A percentile compares a stretch with the other conserved stretches of the same genome.
These are phyloP conservation scores for Pachymerium ferrugineum DNA, from an alignment of 2,888 invertebrate genomes.

Conservation along the genomic window DNA sequence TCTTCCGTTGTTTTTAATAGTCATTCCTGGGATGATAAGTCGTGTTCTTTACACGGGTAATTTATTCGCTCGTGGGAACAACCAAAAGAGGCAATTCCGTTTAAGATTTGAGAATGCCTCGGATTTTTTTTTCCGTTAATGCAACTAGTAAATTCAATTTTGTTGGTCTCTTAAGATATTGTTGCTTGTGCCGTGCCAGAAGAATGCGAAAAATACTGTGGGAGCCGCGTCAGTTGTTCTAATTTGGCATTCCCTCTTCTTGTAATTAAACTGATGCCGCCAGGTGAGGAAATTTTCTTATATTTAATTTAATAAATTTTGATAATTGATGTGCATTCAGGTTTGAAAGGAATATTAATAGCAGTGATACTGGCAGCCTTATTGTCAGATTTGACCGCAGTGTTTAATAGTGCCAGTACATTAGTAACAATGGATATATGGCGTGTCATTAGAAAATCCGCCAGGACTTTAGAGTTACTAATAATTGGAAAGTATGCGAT, in stretches of 20 bases:
- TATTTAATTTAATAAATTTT: too few species aligned
- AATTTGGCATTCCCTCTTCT: slow-evolving; percentile 54
- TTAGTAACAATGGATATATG: slow-evolving; percentile 56
- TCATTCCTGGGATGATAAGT: slow-evolving; percentile 55
- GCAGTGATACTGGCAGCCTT: slow-evolving; percentile 55
- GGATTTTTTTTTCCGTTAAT: too few species aligned
- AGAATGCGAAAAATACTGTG: slow-evolving; percentile 49
- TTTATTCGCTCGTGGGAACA: too few species aligned
- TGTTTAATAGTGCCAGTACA: slow-evolving; percentile 54
- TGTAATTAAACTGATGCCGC: slow-evolving; percentile 51
- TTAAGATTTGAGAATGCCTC: too few species aligned
- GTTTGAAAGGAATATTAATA: slow-evolving; percentile 47
- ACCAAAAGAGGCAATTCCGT: too few species aligned
- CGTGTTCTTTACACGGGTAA: slow-evolving; percentile 49
- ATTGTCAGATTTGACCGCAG: slow-evolving; percentile 54
- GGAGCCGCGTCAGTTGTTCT: slow-evolving; percentile 49
- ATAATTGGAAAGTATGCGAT: slow-evolving; percentile 52
- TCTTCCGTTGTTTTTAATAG: slow-evolving; percentile 51
- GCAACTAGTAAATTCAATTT: too few species aligned
- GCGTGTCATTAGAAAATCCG: slow-evolving; percentile 47
- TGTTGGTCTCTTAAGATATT: too few species aligned
- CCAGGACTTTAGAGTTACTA: slow-evolving; percentile 47
- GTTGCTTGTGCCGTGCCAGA: slow-evolving; percentile 52
- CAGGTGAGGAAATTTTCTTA: too few species aligned
- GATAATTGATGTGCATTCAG: too few species aligned